phyloP scores from a whole-genome alignment of 2,888 invertebrate genomes.

The Penaeus monodon region DNA sequence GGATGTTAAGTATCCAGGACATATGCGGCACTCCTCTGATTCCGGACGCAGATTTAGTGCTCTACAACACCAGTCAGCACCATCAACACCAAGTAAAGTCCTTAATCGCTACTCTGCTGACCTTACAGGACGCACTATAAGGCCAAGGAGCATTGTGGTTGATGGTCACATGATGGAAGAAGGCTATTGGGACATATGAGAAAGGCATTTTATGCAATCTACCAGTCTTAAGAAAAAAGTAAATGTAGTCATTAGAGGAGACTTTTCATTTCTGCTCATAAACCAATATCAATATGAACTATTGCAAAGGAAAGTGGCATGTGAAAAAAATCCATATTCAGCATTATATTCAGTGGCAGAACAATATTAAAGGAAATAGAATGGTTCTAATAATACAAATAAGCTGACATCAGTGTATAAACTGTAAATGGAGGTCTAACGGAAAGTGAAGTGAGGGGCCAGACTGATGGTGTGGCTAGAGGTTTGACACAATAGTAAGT shows the following conservation, averaged over 20 bases:
- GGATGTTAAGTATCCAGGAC: slow-evolving; percentile 27
- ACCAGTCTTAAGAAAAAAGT: neutral
- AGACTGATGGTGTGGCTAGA: slow-evolving; percentile 30
- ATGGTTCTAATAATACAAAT: too few relatives aligned
- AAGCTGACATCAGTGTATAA: too few relatives aligned
- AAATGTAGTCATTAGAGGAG: too few relatives aligned
- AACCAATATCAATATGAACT: too few relatives aligned
- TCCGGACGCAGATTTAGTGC: slow-evolving; percentile 21
- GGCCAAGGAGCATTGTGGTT: slow-evolving; percentile 50
- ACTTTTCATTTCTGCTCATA: too few relatives aligned
- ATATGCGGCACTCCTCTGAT: slow-evolving; percentile 37
- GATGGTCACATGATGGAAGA: slow-evolving; percentile 43
- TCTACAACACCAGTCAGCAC: slow-evolving; percentile 49
- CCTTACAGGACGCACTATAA: slow-evolving; percentile 18
- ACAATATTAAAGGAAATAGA: too few relatives aligned
- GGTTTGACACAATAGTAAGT: slow-evolving; percentile 49
- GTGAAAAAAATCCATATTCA: too few relatives aligned
- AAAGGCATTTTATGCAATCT: neutral
- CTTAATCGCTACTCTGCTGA: slow-evolving; percentile 40
- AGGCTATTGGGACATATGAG: slow-evolving; percentile 44
- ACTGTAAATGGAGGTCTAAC: neutral
- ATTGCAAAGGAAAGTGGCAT: too few relatives aligned
- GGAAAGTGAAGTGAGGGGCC: slow-evolving; percentile 17
- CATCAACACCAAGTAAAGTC: slow-evolving; percentile 50
- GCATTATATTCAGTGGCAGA: too few relatives aligned